Evolutionary conservation across 2,888 invertebrate genomes (phyloP), one percentile per base, ranked within the genome.

Genomic region (Oscheius myriophilus): DNA sequence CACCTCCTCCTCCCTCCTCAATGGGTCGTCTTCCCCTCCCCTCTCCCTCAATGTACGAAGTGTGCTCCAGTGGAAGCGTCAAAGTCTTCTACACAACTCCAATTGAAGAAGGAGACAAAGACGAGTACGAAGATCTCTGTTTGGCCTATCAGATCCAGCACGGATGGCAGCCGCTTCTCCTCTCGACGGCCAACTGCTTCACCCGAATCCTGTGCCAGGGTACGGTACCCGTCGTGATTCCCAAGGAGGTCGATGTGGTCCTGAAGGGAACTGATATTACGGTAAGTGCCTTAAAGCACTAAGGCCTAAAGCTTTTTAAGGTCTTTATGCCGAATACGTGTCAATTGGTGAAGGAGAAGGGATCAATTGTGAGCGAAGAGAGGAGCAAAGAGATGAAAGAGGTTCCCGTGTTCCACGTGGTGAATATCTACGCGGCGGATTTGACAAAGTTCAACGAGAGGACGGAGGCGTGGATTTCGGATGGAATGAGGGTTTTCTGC

Each of bases 101-200:
- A 33, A 9, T 9, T 9, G 33, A 9, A 9, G 33, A 33, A 9
- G 33, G 33, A 33, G 9, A 33, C 4, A 33, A 33, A 9, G 21
- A 21, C 1, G 42, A 42, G 12, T 9, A 18, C 14, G 33, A 61
- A 21, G 6, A 25, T 1, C 11, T 3, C 21, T 33, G 18, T 16
- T 46, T 61, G 16, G 61, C 61, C 54, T 54, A 57, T 21, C 52
- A 75, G 72, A 69, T 75, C n/a, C 25, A 72, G 14, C 70, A 72
- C 59, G 75, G 75, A 18, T 75, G 75, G 75, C 58, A 69, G 14
- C 75, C 75, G 18, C 65, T 75, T n/a, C 33, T 73, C 9, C 57
- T 72, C 21, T 71, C 75, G 12, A 75, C 75, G 16, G 75, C 75
- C 23, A 49, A 71, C 57, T 75, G 72, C 39, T 75, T 75, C 52